Base-by-base conservation (phyloP, 2,797 vertebrate species). In the Cynodonichthys magdalenae region DNA sequence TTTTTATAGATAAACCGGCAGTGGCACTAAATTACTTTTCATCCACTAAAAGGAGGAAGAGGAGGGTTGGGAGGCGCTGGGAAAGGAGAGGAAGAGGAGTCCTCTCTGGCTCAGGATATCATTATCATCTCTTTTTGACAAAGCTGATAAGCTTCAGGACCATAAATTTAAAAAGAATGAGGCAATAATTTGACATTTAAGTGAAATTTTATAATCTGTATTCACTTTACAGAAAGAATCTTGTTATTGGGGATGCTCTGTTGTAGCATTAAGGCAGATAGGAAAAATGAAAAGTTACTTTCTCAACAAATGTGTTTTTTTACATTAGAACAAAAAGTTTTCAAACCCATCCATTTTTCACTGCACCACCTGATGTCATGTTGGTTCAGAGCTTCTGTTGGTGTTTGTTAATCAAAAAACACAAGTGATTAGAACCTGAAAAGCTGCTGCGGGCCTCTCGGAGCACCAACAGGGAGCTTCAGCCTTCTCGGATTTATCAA, bases 11-110 rank as follows among this genome's bases (percentile, higher is more conserved):
- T 84, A 80, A 84, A 80, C 64, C 65, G 76, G 59, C 60, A 34
- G 64, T 20, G 57, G 56, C 75, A 73, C 63, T 65, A 52, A 78
- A 82, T 87, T 71, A 84, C 75, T 79, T 75, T 63, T 72, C 63
- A 48, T 42, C 58, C 58, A 54, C 39, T 11, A 0, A 59, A 64
- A 31, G 42, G 34, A 36, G 27, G 54, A 18, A 50, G 34, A 36
- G 54, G 20, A 20, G 47, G 19, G 20, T 12, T 60, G 45, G 29
- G 48, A 18, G 8, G 49, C 10, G 19, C 11, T 28, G 27, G 63
- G 24, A 55, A 29, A 19, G 47, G 17, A 47, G 42, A 64, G 47
- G 44, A 62, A 62, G 52, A 17, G 20, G 47, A 45, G 79, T 78
- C 63, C 69, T 72, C 46, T 12, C 46, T 12, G 67, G 75, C 67